phyloP scores from a whole-genome alignment of 2,113 vertebrate species.

The Motacilla tschutschensis region DNA sequence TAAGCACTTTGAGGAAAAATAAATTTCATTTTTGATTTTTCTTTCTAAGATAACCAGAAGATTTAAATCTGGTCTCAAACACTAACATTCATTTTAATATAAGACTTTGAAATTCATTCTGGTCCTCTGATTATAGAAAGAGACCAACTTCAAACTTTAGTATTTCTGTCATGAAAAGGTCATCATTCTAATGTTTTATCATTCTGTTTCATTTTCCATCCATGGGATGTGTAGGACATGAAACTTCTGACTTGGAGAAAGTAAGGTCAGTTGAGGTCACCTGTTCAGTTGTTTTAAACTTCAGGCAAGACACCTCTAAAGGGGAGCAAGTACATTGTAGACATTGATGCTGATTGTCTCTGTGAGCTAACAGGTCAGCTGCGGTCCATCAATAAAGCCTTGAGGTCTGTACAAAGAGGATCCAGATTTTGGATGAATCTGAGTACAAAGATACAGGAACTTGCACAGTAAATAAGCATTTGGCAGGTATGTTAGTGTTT shows the following conservation, averaged over 20 bases:
- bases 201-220: not conserved
- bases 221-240: not conserved
- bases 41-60: not conserved
- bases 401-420: not conserved
- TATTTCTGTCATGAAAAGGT: not conserved
- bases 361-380: not conserved
- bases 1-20: not conserved
- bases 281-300: not conserved
- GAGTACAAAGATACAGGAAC: not conserved
- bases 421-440: not conserved
- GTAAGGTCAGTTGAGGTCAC: not conserved
- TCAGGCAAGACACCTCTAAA: not conserved
- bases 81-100: not conserved
- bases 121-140: not conserved
- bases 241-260: not conserved
- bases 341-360: not conserved
- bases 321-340: not conserved
- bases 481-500: not conserved
- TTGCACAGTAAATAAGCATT: not conserved
- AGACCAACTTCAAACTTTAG: not conserved
- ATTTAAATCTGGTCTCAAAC: not conserved
- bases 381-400: not conserved
- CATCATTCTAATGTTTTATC: not conserved
- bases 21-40: not conserved
- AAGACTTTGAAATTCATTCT: not conserved